Evolutionary conservation across 2,113 vertebrate species (phyloP), one percentile per base, ranked within the genome.

Genomic region (Todiramphus chloris): DNA sequence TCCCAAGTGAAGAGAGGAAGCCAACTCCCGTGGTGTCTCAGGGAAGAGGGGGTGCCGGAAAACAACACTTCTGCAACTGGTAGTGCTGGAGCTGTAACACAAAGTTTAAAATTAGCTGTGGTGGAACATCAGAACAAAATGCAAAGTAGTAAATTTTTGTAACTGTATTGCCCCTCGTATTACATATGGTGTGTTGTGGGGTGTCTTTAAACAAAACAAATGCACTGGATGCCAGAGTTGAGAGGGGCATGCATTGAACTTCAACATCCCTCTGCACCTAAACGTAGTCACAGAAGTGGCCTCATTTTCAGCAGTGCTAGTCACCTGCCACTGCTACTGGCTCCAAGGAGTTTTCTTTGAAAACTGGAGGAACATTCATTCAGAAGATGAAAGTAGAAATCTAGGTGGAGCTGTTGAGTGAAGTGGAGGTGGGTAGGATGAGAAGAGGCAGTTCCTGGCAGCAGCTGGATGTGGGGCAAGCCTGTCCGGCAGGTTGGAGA

Each of bases 391-490:
- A 94, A 96, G 90, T 69, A 83, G 87, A 76, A 93, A 69, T 93
- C 25, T 85, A 96, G 97, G 95, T 33, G 90, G 96, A 97, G 89
- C 94, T 97, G 93, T 64, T 90, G 96, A 92, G 96, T 89, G 90
- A n/a, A 59, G 92, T 59, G 92, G 79, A 96, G 87, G 89, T 94
- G 93, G 86, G 87, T 31, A 80, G 80, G 69, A 80, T 89, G 91
- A 87, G 94, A 93, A 78, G 92, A 86, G 96, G 90, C 91, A 96
- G 96, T 92, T 92, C 96, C 90, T 16, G n/a, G 92, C 94, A 94
- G 89, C 33, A 43, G 79, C 79, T 94, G 94, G 86, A 19, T 94
- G 48, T 93, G 95, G 94, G 94, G 77, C 16, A 77, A 97, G 95
- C 94, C 87, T 86, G 97, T 94, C 10, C 1, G 91, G 97, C 97